A percentile compares a stretch with the other conserved stretches of the same genome.
Conservation (phyloP, 1,140 invertebrate species). For the Ceratina australensis region DNA sequence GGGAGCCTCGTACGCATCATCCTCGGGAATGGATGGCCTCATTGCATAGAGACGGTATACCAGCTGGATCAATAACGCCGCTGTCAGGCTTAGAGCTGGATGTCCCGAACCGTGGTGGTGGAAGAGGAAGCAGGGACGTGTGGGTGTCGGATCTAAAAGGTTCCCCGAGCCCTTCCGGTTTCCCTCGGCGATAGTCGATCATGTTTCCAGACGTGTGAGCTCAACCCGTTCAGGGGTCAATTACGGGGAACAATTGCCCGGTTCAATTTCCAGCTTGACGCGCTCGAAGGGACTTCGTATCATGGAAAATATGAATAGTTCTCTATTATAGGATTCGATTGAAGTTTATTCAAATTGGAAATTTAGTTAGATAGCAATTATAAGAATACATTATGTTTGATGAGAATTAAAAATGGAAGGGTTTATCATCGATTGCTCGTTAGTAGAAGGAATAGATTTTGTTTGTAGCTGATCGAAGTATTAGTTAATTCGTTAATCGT, state of each 20-base stretch:
- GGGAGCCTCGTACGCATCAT: background rate
- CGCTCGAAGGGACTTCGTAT: background rate
- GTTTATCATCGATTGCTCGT: too few species aligned
- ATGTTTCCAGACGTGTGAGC: background rate
- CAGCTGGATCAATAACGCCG: conserved; percentile 58
- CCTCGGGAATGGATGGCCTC: conserved; percentile 44
- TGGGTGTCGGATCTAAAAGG: conserved; percentile 16
- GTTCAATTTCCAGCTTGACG: background rate
- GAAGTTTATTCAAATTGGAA: background rate
- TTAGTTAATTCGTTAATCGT: too few species aligned
- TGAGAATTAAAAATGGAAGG: background rate
- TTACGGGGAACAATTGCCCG: background rate
- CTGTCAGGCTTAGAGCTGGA: conserved; percentile 55
- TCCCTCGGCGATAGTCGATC: background rate
- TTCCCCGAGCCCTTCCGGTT: conserved; percentile 7
- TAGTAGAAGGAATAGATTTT: background rate
- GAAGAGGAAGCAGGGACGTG: conserved; percentile 23
- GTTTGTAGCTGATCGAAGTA: background rate
- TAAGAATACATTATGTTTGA: background rate
- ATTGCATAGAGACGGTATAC: conserved; percentile 49
- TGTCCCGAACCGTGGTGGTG: conserved; percentile 44
- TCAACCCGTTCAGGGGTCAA: background rate
- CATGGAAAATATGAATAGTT: background rate
- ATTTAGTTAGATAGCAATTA: background rate
- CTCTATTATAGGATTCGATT: background rate